These are phyloP conservation scores for Ceratothoa steindachneri DNA, from an alignment of 2,888 invertebrate species.

Conservation along the genomic window DNA sequence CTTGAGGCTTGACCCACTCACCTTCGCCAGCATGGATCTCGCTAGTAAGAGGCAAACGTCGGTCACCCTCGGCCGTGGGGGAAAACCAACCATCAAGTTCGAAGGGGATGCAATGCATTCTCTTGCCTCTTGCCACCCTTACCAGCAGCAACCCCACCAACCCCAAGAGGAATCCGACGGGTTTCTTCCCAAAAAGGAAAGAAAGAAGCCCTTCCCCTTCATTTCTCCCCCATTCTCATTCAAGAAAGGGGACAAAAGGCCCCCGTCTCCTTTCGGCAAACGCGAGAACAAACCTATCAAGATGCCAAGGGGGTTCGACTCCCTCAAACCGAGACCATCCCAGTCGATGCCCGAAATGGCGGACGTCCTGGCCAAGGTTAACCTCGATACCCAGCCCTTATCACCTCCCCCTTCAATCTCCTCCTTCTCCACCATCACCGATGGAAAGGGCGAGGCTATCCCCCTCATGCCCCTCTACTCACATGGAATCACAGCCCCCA, in stretches of 20 bases:
- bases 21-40: too few species aligned
- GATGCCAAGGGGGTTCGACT: not conserved
- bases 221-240: slow-evolving; percentile 9
- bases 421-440: not conserved
- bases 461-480: too few species aligned
- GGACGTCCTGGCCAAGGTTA: too few species aligned
- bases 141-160: not conserved
- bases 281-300: not conserved
- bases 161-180: not conserved
- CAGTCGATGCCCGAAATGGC: not conserved
- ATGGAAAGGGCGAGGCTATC: not conserved
- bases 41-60: too few species aligned
- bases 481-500: too few species aligned
- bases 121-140: too few species aligned
- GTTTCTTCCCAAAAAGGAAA: not conserved
- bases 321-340: not conserved
- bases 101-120: too few species aligned
- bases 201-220: not conserved
- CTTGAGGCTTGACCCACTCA: too few species aligned
- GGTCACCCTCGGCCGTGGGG: too few species aligned
- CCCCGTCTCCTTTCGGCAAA: not conserved
- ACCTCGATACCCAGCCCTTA: too few species aligned
- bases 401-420: not conserved
- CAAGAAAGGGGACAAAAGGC: not conserved
- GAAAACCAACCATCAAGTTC: too few species aligned